Evolutionary conservation across 1,140 invertebrate genomes (phyloP).

Genomic region (Idris sp.): DNA sequence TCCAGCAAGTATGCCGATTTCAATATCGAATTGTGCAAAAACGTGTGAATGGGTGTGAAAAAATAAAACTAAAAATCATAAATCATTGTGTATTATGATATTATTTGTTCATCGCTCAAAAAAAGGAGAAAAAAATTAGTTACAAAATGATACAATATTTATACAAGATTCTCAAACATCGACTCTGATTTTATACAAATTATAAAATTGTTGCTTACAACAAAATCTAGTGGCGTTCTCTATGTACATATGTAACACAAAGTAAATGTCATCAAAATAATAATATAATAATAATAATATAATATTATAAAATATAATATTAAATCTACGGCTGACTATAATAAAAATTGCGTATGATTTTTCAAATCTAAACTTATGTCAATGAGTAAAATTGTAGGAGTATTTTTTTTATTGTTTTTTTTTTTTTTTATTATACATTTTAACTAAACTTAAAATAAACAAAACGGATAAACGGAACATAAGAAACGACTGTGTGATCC

Average conservation of each 20-base stretch:
- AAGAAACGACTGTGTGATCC: slow-evolving; percentile 26
- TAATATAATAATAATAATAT: too few species aligned
- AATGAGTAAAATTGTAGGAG: slow-evolving; percentile 38
- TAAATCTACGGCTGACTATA: slow-evolving; percentile 51
- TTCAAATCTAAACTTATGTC: slow-evolving; percentile 3
- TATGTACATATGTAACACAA: slow-evolving; percentile 60
- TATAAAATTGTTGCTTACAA: slow-evolving; percentile 38
- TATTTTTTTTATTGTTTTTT: slow-evolving; percentile 48
- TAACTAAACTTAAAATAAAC: slow-evolving; percentile 35
- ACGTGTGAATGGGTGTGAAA: slow-evolving; percentile 18
- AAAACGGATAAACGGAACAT: slow-evolving; percentile 28
- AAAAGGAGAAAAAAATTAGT: slow-evolving; percentile 47
- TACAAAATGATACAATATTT: slow-evolving; percentile 63
- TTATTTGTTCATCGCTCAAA: slow-evolving; percentile 47
- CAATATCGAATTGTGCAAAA: slow-evolving; percentile 42
- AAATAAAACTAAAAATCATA: slow-evolving; percentile 27
- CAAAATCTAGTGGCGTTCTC: slow-evolving; percentile 9
- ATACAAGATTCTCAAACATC: slow-evolving; percentile 49
- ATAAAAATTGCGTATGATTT: slow-evolving; percentile 36
- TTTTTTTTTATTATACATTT: too few species aligned
- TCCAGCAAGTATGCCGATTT: slow-evolving; percentile 56
- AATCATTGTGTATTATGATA: slow-evolving; percentile 31
- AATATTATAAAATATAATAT: too few species aligned
- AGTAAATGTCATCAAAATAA: slow-evolving; percentile 32
- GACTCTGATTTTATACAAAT: slow-evolving; percentile 46